Conservation (phyloP, 2,113 vertebrate species). For the Periophthalmus modestus region DNA sequence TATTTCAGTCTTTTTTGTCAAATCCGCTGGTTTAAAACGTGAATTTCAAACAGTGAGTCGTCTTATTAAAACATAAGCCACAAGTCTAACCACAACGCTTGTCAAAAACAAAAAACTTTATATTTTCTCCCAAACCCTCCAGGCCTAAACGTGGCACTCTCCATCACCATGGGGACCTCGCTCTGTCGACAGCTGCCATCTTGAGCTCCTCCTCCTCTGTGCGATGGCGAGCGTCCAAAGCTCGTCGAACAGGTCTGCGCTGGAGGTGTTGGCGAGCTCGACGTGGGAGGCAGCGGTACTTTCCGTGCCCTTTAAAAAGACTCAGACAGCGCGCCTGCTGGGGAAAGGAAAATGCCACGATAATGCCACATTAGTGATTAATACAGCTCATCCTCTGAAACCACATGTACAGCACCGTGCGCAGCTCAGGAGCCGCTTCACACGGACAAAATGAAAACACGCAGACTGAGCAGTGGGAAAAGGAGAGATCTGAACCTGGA, state of each 20-base stretch:
- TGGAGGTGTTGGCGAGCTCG: slow-evolving; percentile 27
- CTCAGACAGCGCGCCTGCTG: slow-evolving; percentile 43
- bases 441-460: slow-evolving; percentile 39
- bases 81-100: too few relatives aligned
- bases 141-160: neutral
- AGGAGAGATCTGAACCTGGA: slow-evolving; percentile 25
- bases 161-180: slow-evolving; percentile 38
- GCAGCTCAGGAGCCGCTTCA: slow-evolving; percentile 31
- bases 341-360: slow-evolving; percentile 47
- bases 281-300: slow-evolving; percentile 44
- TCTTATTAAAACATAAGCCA: too few relatives aligned
- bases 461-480: slow-evolving; percentile 8
- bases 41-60: too few relatives aligned
- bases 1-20: too few relatives aligned
- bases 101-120: too few relatives aligned
- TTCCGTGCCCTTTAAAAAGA: slow-evolving; percentile 57
- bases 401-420: slow-evolving; percentile 34
- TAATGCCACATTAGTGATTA: slow-evolving; percentile 60
- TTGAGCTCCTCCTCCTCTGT: slow-evolving; percentile 42
- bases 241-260: slow-evolving; percentile 51
- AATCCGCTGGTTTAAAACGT: too few relatives aligned
- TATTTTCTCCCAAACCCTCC: too few relatives aligned
- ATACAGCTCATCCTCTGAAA: slow-evolving; percentile 46
- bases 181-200: slow-evolving; percentile 47
- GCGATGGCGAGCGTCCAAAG: slow-evolving; percentile 48